Evolutionary conservation across 2,113 vertebrate species (phyloP).

Genomic region (Myiozetetes cayanensis): DNA sequence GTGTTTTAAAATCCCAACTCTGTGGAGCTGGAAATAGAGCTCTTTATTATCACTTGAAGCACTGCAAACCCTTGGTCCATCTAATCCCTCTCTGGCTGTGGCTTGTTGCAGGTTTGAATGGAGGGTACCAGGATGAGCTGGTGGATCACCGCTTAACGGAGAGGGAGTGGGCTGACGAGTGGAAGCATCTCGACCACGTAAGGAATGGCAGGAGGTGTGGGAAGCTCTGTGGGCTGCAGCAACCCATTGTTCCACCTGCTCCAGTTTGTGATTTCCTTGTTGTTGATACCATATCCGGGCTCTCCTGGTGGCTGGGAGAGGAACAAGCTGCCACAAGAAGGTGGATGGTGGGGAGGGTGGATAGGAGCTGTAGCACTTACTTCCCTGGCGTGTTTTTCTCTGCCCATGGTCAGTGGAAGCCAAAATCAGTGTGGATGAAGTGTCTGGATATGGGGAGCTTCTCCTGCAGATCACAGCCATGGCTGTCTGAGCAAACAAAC

Average conservation of each 20-base stretch:
- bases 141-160: conserved; percentile 97
- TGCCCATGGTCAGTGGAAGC: not conserved
- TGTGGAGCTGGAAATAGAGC: not conserved
- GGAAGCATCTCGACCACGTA: conserved; percentile 99
- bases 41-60: not conserved
- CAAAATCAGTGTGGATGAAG: not conserved
- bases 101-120: conserved; percentile 85
- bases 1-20: not conserved
- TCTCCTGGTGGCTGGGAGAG: not conserved
- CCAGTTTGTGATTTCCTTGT: not conserved
- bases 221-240: not conserved
- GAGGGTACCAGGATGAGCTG: conserved; percentile 93
- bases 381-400: not conserved
- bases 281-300: not conserved
- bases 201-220: conserved; percentile 50
- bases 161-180: conserved; percentile 98
- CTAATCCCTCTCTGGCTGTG: not conserved
- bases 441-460: not conserved
- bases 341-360: not conserved
- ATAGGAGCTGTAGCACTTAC: not conserved
- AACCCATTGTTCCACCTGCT: not conserved
- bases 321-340: not conserved
- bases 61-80: not conserved
- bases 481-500: not conserved
- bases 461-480: not conserved